Evolutionary conservation across 2,888 invertebrate species (phyloP).

Genomic region (Seladonia tumulorum): DNA sequence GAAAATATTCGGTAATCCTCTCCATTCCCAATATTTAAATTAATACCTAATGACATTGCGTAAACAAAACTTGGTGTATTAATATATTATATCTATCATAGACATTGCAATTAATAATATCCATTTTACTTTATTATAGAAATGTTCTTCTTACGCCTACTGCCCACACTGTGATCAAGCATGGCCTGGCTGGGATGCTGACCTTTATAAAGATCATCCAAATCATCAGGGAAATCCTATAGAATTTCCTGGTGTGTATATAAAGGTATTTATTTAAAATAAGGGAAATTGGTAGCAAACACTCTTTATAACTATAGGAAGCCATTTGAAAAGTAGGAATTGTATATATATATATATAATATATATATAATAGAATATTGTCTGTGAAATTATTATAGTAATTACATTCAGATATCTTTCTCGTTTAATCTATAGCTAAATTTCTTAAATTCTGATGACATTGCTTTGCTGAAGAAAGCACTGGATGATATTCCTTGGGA

Average conservation of each 20-base stretch:
- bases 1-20: background rate
- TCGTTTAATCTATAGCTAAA: constrained; percentile 84
- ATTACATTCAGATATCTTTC: background rate
- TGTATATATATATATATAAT: too few relatives aligned
- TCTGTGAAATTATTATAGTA: background rate
- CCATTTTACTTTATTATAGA: constrained; percentile 81
- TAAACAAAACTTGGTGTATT: background rate
- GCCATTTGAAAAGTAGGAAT: background rate
- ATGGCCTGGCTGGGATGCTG: constrained; percentile 90
- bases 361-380: too few relatives aligned
- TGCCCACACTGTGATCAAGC: constrained; percentile 91
- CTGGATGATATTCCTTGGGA: constrained; percentile 95
- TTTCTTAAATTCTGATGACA: constrained; percentile 91
- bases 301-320: background rate
- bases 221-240: constrained; percentile 87
- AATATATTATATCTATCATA: background rate
- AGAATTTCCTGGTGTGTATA: constrained; percentile 89
- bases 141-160: constrained; percentile 88
- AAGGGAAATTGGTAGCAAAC: background rate
- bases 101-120: background rate
- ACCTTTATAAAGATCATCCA: constrained; percentile 88
- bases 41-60: background rate
- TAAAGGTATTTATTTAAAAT: constrained; percentile 80
- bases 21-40: background rate
- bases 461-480: constrained; percentile 87